Evolutionary conservation across 2,113 vertebrate genomes (phyloP), one percentile per base, ranked within the genome.

Genomic region (Ondatra zibethicus): DNA sequence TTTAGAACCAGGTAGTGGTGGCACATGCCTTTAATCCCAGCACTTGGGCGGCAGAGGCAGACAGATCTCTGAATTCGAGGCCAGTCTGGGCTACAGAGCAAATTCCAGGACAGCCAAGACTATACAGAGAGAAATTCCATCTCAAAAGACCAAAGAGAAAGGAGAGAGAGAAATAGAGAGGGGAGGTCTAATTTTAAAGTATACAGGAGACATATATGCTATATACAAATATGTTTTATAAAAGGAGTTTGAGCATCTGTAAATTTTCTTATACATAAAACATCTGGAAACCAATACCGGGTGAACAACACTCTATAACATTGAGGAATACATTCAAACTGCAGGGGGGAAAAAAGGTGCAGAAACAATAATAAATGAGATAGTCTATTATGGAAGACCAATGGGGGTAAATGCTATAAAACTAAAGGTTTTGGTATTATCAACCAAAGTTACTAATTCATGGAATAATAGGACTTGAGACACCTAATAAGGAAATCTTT

Each of bases 371-470:
- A 65, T 25, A 91, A 92, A 87, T 68, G 29, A 42, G 42, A 55
- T 70, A 85, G 29, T 93, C 65, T 84, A 88, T 61, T 84, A n/a
- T 58, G 66, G 29, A 33, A 96, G 50, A 85, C 70, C 88, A 72
- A 76, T 76, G 47, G 89, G 52, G 68, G 23, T 73, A 89, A 82
- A 63, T 94, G 23, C 25, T 68, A 4, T 87, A 84, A 94, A 95
- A 90, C 68, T 61, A 70, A 88, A 94, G 58, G 10, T 29, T 96
- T 96, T 31, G 50, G n/a, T 95, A 85, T 88, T 85, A 47, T 66
- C 50, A 73, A 42, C 39, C 78, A 65, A 92, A 88, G 52, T 89
- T 88, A 77, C 58, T 84, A 61, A 19, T 52, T 65, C 89, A 17
- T 76, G 33, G 45, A 76, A 72, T 75, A 86, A 68, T 85, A 39